These are phyloP conservation scores for Hippopotamyrus pictus DNA, from an alignment of 2,797 vertebrate species.

Conservation along the genomic window DNA sequence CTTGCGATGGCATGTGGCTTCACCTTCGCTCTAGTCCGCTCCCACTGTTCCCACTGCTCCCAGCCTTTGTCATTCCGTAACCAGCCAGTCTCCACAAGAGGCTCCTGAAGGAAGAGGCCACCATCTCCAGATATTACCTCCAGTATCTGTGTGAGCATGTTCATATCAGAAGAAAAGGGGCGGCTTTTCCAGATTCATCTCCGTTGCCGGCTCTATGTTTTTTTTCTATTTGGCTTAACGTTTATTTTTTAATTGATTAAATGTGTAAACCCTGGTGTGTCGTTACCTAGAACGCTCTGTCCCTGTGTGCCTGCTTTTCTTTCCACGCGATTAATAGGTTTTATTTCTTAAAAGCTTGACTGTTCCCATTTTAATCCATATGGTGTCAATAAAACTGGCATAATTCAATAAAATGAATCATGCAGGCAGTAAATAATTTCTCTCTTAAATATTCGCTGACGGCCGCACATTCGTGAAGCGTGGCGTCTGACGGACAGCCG, in stretches of 20 bases:
- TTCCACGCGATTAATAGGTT: not conserved
- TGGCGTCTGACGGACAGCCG: slow-evolving; percentile 28
- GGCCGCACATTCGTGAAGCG: slow-evolving; percentile 32
- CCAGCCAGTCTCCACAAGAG: not conserved
- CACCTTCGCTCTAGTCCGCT: slow-evolving; percentile 8
- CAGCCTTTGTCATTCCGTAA: not conserved
- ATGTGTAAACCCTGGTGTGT: not conserved
- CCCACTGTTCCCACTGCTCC: slow-evolving; percentile 9
- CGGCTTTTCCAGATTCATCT: not conserved
- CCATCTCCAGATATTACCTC: not conserved
- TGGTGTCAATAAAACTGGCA: slow-evolving; percentile 9
- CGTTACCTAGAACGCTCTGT: not conserved
- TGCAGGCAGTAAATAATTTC: slow-evolving; percentile 20
- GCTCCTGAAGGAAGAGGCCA: not conserved
- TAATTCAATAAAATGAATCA: slow-evolving; percentile 36
- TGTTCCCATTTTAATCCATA: slow-evolving; percentile 5
- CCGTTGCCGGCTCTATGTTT: not conserved
- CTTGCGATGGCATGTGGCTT: slow-evolving; percentile 26
- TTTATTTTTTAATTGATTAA: not conserved
- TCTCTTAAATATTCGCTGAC: slow-evolving; percentile 28
- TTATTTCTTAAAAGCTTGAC: not conserved
- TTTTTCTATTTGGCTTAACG: not conserved
- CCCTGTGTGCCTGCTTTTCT: not conserved
- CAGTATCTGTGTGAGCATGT: not conserved
- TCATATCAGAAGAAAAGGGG: not conserved